Percentiles rank a stretch among this genome's conserved stretches.
Conservation (phyloP, 2,797 vertebrate genomes). For the Cuniculus paca region DNA sequence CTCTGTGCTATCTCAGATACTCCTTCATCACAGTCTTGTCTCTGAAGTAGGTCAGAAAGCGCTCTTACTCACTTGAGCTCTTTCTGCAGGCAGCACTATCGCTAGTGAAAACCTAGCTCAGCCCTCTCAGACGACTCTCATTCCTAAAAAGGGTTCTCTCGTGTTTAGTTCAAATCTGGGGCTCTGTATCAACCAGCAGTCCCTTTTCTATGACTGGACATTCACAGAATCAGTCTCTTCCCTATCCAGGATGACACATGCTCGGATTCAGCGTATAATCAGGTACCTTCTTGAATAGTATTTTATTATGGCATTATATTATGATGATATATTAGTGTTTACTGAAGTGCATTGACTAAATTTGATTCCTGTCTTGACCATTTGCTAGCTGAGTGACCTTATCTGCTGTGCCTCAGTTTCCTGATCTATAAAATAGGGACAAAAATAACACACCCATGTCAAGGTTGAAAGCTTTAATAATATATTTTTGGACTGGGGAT, state of each 20-base stretch:
- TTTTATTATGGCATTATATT: background rate
- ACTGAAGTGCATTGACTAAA: background rate
- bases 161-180: conserved; percentile 25
- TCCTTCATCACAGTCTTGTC: background rate
- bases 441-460: background rate
- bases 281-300: conserved; percentile 1
- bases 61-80: background rate
- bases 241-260: background rate
- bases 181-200: background rate
- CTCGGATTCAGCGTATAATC: background rate
- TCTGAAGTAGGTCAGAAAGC: background rate
- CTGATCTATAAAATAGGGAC: background rate
- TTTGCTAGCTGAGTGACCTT: background rate
- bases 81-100: background rate
- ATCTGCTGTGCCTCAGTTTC: conserved; percentile 16
- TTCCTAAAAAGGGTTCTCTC: conserved; percentile 38
- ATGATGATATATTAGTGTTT: background rate
- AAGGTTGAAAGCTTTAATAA: background rate
- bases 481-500: background rate
- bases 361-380: background rate
- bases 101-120: background rate
- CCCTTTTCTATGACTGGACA: background rate
- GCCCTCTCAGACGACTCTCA: background rate
- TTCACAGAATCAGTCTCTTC: conserved; percentile 1
- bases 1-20: background rate